These are phyloP conservation scores for Nannobrachium achirus DNA, from an alignment of 2,113 vertebrate genomes.

Conservation along the genomic window DNA sequence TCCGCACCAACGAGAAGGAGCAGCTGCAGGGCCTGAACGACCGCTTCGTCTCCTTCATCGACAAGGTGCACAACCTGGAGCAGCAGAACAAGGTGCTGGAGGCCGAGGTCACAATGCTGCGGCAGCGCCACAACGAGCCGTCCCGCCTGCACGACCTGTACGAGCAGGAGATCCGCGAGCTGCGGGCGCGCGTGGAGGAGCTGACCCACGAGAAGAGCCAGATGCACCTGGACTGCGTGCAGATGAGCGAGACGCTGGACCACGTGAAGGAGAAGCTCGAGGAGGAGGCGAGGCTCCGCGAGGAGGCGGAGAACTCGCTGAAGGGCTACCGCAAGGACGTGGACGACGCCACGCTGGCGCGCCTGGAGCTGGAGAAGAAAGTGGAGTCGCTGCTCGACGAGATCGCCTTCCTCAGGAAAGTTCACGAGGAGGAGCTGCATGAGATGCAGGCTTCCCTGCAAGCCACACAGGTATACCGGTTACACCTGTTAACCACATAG, in stretches of 20 bases:
- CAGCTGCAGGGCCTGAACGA: conserved; percentile 86
- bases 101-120: conserved; percentile 79
- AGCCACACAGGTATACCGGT: conserved; percentile 77
- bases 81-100: conserved; percentile 84
- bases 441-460: conserved; percentile 82
- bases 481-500: too few species aligned
- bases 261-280: conserved; percentile 77
- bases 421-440: conserved; percentile 83
- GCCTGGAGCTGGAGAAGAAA: conserved; percentile 84
- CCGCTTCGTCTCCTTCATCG: conserved; percentile 86
- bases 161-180: conserved; percentile 83
- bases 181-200: conserved; percentile 79
- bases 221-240: conserved; percentile 82
- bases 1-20: conserved; percentile 86
- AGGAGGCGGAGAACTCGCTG: conserved; percentile 79
- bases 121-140: conserved; percentile 81
- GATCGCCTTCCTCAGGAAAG: conserved; percentile 83
- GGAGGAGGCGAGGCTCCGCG: conserved; percentile 75
- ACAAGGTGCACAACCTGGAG: conserved; percentile 84
- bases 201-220: conserved; percentile 83
- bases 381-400: conserved; percentile 85
- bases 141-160: conserved; percentile 84
- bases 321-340: conserved; percentile 80
- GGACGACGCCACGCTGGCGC: conserved; percentile 79
- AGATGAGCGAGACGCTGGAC: conserved; percentile 78